Percentiles rank a stretch among this genome's conserved stretches.
Evolutionary conservation across 2,797 vertebrate genomes (phyloP).

Genomic region (Hirundo rustica): DNA sequence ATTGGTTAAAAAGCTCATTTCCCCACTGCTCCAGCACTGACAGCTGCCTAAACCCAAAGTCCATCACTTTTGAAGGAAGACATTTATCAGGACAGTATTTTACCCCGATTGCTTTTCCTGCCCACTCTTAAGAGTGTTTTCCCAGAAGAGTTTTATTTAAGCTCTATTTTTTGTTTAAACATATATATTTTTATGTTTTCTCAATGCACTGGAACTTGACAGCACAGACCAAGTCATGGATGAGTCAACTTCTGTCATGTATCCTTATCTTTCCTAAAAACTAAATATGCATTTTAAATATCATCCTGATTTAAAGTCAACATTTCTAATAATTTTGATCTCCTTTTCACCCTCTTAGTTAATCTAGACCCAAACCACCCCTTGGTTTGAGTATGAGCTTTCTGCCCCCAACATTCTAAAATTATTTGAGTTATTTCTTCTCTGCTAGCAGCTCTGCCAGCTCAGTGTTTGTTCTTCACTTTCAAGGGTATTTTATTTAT

Average conservation of each 20-base stretch:
- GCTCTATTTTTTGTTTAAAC: background rate
- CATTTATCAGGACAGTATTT: background rate
- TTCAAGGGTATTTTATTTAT: conserved; percentile 64
- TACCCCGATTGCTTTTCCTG: background rate
- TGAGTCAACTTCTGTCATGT: background rate
- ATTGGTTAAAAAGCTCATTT: background rate
- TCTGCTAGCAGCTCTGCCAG: conserved; percentile 51
- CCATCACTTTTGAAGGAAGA: background rate
- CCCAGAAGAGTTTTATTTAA: background rate
- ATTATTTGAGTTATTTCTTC: conserved; percentile 50
- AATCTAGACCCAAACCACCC: conserved; percentile 22
- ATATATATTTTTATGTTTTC: background rate
- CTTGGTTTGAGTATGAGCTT: conserved; percentile 21
- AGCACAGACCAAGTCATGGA: background rate
- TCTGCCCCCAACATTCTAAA: background rate
- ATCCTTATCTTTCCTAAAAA: background rate
- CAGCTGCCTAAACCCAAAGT: background rate
- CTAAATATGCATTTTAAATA: background rate
- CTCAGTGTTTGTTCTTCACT: conserved; percentile 58
- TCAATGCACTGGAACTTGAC: background rate
- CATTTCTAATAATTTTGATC: conserved; percentile 49
- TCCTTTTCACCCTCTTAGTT: conserved; percentile 6
- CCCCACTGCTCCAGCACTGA: background rate
- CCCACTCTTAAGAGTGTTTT: background rate
- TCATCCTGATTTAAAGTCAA: background rate